Evolutionary conservation across 1,140 invertebrate species (phyloP), one percentile per base, ranked within the genome.

Genomic region (Tribolium madens): DNA sequence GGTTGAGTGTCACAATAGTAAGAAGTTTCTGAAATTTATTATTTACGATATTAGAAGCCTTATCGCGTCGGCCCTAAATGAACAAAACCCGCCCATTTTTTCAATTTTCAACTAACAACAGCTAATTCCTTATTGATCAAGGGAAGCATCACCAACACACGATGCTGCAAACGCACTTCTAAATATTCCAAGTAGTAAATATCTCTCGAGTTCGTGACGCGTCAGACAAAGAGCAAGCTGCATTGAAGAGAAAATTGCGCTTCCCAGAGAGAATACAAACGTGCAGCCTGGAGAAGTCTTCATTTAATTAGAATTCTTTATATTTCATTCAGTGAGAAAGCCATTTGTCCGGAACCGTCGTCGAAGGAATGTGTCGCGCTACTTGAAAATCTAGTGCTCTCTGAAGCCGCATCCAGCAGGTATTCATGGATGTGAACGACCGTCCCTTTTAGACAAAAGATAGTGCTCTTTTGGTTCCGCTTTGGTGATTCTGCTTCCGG

Each of bases 221-320:
- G n/a, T 33, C 57, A 64, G 14, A 64, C 57, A 64, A 64, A 64
- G 57, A 21, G 57, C 14, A 10, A 15, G 36, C 31, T 33, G 57
- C 57, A 64, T 31, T 33, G 57, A 64, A 18, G 57, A 64, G 57
- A 64, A 64, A 64, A 64, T 64, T 64, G 57, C 26, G 21, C 57
- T 64, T 64, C 21, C 26, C 57, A 5, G 26, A 17, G 12, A n/a
- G 69, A 71, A 71, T 71, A 71, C 47, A 71, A 71, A 71, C 69
- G 69, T 47, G 69, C 47, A 15, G 18, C 6, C 69, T 18, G 47
- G 26, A 31, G 70, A 48, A 48, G 70, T 52, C 70, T 72, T 72
- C 46, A 72, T 72, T 72, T 72, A 72, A 72, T 72, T 72, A 72
- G 70, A 72, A 72, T 72, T 72, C 70, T 72, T 72, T 52, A 72